Percentiles rank a stretch among this genome's conserved stretches.
Conservation (phyloP, 2,797 vertebrate genomes). For the Borostomias antarcticus region DNA sequence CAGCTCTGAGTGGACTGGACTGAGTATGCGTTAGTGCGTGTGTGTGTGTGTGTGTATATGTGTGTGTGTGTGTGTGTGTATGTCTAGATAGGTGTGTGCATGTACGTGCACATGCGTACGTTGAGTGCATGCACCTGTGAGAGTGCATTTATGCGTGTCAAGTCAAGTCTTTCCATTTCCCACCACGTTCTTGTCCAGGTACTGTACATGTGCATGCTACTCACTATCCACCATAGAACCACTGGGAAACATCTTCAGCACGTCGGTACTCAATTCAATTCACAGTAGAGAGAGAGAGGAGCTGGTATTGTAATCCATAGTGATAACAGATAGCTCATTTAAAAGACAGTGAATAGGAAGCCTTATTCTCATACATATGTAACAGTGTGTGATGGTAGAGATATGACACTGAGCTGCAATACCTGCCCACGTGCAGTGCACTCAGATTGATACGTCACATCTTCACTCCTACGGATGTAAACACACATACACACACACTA, state of each 20-base stretch:
- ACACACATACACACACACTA: too few species aligned
- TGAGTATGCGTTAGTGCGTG: background rate
- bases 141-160: background rate
- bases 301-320: slow-evolving; percentile 43
- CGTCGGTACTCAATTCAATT: slow-evolving; percentile 45
- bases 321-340: slow-evolving; percentile 59
- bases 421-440: background rate
- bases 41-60: background rate
- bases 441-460: too few species aligned
- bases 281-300: slow-evolving; percentile 28
- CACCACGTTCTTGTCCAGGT: slow-evolving; percentile 18
- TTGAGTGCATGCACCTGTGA: background rate
- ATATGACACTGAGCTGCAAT: slow-evolving; percentile 17
- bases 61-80: background rate
- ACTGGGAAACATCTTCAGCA: slow-evolving; percentile 45
- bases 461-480: too few species aligned
- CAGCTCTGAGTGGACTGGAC: background rate
- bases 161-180: slow-evolving; percentile 27
- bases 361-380: slow-evolving; percentile 53
- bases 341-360: slow-evolving; percentile 50
- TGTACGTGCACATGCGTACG: background rate
- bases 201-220: slow-evolving; percentile 3
- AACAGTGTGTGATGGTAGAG: slow-evolving; percentile 27
- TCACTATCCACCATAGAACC: slow-evolving; percentile 37
- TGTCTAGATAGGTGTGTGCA: background rate